Evolutionary conservation across 30 jellyfish, hydroid and myxozoan species (phyloP), one percentile per base, ranked within the genome.

Genomic region (Calvadosia cruxmelitensis): DNA sequence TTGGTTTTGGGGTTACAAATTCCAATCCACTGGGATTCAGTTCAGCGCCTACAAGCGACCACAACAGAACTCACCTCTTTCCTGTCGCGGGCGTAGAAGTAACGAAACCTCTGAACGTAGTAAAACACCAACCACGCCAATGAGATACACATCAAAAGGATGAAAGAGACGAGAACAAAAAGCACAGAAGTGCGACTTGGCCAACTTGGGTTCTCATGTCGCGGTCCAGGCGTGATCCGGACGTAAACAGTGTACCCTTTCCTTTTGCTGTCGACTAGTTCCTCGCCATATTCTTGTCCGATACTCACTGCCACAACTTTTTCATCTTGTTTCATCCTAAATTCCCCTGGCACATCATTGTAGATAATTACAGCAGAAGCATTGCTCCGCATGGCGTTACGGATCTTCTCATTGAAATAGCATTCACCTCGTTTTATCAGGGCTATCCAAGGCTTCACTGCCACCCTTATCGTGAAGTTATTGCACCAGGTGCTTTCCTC

Each of bases 41-140:
- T n/a, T n/a, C n/a, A n/a, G n/a, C n/a, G n/a, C n/a, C n/a, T n/a
- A n/a, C n/a, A n/a, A n/a, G n/a, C n/a, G n/a, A n/a, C n/a, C n/a
- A n/a, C n/a, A n/a, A n/a, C n/a, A n/a, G n/a, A n/a, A 23, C 93
- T 66, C 31, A 87, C 96, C 84, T 87, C 96, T 75, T 87, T 87
- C 31, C 78, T 75, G 63, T 87, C 96, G 57, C 89, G 79, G 24
- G 92, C 83, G 61, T 87, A 87, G 64, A 80, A 79, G 67, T 87
- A 85, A 34, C 96, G 77, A 27, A 87, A 87, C 57, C 94, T 52
- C 62, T 87, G 96, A 15, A 87, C 96, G 34, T 87, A 87, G 72
- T 87, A 87, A 67, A 87, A 87, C 29, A 87, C 96, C 36, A 87
- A 86, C 96, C 96, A 87, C 1, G 96, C 96, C 57, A 87, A 53